phyloP scores from a whole-genome alignment of 2,797 vertebrate genomes.

The Pseudomugil tenellus region DNA sequence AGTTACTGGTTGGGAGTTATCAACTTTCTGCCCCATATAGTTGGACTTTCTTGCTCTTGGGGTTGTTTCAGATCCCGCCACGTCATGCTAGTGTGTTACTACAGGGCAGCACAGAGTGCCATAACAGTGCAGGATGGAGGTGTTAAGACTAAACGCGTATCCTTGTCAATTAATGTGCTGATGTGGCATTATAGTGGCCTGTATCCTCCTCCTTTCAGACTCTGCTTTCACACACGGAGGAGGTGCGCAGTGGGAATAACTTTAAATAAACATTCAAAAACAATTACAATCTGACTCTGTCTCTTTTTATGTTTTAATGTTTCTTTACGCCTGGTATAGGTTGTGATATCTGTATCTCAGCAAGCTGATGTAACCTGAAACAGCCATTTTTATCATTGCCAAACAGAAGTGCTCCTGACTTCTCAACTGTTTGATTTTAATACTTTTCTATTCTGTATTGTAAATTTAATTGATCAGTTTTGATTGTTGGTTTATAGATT shows the following conservation, averaged over 20 bases:
- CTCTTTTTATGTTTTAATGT: constrained; percentile 11
- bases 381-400: background rate
- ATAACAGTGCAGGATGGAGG: constrained; percentile 43
- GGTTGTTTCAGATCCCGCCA: constrained; percentile 48
- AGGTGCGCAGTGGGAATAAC: constrained; percentile 63
- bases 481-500: background rate
- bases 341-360: background rate
- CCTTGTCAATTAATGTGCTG: constrained; percentile 83
- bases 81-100: constrained; percentile 61
- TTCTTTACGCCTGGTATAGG: background rate
- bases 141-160: constrained; percentile 68
- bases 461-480: background rate
- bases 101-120: constrained; percentile 61
- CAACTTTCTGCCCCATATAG: constrained; percentile 37
- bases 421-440: background rate
- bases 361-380: background rate
- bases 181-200: constrained; percentile 89
- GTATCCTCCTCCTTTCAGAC: constrained; percentile 93
- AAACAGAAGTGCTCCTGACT: background rate
- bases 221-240: constrained; percentile 78
- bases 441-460: background rate
- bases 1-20: constrained; percentile 53
- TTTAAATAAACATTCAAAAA: constrained; percentile 78
- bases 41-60: constrained; percentile 45
- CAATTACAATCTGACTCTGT: constrained; percentile 31